Base-by-base conservation (phyloP, 2,113 vertebrate genomes). In the Dicaeum eximium region DNA sequence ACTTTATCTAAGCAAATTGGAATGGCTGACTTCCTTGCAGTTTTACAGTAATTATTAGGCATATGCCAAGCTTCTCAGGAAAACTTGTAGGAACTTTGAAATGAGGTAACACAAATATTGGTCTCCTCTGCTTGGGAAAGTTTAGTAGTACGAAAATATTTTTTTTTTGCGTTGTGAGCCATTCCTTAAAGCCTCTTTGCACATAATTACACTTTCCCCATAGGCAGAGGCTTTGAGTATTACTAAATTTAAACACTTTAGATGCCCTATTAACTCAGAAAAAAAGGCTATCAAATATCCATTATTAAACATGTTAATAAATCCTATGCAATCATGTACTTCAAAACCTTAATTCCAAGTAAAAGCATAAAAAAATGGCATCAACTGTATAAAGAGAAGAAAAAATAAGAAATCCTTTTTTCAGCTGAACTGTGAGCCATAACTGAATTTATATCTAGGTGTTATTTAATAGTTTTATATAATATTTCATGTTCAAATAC, bases 1-100 rank as follows among this genome's bases (percentile, higher is more conserved):
- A 45, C 71, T 94, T 95, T 94, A 95, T 92, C 78, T 93, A 90
- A 96, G 94, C 91, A 86, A 91, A 93, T 22, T 88, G 83, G 86
- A 95, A 92, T 61, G 84, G 75, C 72, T 90, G 79, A 87, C 92
- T 96, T 97, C 89, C 88, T 87, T 87, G 74, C 53, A 97, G 67
- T 80, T 95, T 95, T 92, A 80, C 60, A 86, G 70, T 73, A 92
- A 97, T 84, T 92, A 84, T 70, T 74, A 84, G 31, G 47, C 38
- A 82, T 47, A 66, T 82, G 61, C 61, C 66, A 94, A 81, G 54
- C 51, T 62, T 42, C 78, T 90, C 65, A 67, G 61, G 33, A 71
- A 93, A 95, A 51, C 40, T 16, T 80, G 27, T 31, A 80, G 38
- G 67, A 90, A 62, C 65, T 96, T 95, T 94, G 86, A 95, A 90